Conservation (phyloP, 1,140 invertebrate species). For the Pseudomyrmex dendroicus region DNA sequence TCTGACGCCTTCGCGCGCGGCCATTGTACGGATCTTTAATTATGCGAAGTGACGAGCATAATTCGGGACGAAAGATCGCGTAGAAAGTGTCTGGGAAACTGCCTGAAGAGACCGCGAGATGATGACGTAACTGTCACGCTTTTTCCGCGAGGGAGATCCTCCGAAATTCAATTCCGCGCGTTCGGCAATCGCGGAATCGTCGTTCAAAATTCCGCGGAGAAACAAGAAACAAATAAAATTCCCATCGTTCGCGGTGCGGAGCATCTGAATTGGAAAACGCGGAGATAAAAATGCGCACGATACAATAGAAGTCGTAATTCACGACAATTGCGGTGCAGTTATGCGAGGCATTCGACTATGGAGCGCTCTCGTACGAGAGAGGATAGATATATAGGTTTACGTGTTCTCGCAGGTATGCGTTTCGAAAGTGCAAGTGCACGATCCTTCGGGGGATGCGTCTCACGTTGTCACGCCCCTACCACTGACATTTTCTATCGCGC, state of each 20-base stretch:
- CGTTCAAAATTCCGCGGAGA: background rate
- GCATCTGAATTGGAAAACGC: constrained; percentile 18
- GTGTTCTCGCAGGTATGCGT: constrained; percentile 66
- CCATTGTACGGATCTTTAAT: constrained; percentile 33
- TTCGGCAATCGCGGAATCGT: background rate
- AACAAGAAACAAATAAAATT: constrained; percentile 16
- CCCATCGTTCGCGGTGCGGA: constrained; percentile 12
- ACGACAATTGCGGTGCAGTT: constrained; percentile 44
- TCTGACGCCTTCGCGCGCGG: background rate
- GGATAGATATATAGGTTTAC: constrained; percentile 44
- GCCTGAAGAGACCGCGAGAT: constrained; percentile 30
- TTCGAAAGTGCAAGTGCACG: constrained; percentile 75
- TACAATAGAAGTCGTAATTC: constrained; percentile 44
- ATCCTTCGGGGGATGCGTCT: constrained; percentile 65
- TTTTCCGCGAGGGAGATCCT: constrained; percentile 47
- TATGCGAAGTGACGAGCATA: constrained; percentile 51
- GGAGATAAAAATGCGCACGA: background rate
- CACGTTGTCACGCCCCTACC: constrained; percentile 70
- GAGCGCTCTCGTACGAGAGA: background rate
- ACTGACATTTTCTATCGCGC: constrained; percentile 68
- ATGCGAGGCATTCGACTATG: constrained; percentile 40
- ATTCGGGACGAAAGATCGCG: constrained; percentile 38
- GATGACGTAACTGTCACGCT: constrained; percentile 60
- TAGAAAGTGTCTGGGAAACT: constrained; percentile 74
- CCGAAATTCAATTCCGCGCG: background rate